Conservation (phyloP, 2,888 invertebrate species). For the Dysmachus trigonus region DNA sequence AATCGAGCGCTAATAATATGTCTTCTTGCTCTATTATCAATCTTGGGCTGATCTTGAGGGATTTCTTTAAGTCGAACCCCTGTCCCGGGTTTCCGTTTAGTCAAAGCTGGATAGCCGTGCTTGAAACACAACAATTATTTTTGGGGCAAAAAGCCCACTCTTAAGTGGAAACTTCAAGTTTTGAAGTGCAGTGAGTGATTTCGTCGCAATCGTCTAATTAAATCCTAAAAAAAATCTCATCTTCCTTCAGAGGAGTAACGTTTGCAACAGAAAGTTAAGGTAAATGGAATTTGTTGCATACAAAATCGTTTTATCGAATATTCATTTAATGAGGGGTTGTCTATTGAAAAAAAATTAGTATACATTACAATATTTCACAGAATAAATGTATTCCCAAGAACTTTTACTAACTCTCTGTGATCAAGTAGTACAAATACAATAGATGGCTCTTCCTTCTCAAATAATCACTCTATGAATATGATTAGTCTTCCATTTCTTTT, state of each 20-base stretch:
- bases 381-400: too few relatives aligned
- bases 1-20: background rate
- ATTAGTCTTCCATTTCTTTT: too few relatives aligned
- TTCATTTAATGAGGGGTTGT: background rate
- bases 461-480: too few relatives aligned
- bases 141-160: slow-evolving; percentile 17
- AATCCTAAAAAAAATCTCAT: background rate
- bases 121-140: background rate
- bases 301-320: background rate
- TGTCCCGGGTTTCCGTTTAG: background rate
- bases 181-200: slow-evolving; percentile 34
- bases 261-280: background rate
- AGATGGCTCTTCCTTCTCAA: too few relatives aligned
- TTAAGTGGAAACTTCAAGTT: slow-evolving; percentile 22
- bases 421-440: too few relatives aligned
- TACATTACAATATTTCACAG: too few relatives aligned
- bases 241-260: background rate
- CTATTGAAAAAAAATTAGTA: too few relatives aligned
- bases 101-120: slow-evolving; percentile 1
- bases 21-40: background rate
- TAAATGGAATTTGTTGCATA: background rate
- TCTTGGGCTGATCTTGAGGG: background rate
- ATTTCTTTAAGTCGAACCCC: background rate
- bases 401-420: too few relatives aligned
- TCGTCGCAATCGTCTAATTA: background rate